Conservation (phyloP, 92 coral and sea anemone species). For the Zoanthus gigantus region DNA sequence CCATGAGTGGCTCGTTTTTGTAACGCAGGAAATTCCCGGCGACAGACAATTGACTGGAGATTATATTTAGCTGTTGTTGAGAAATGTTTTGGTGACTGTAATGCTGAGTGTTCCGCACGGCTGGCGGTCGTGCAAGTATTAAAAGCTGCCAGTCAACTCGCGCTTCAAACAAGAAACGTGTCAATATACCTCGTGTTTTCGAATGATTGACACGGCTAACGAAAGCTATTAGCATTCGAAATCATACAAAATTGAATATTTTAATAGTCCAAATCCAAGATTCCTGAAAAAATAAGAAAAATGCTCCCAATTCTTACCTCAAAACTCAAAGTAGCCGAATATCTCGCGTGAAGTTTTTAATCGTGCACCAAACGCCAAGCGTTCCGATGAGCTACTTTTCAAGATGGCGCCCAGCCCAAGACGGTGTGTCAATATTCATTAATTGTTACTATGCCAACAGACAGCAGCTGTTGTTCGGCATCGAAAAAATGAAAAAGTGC, state of each 20-base stretch:
- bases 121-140: conserved; percentile 91
- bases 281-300: not conserved
- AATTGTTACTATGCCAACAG: conserved; percentile 82
- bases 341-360: not conserved
- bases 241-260: conserved; percentile 70
- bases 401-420: conserved; percentile 91
- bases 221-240: conserved; percentile 77
- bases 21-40: conserved; percentile 30
- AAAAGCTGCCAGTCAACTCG: conserved; percentile 95
- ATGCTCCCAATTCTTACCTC: conserved; percentile 37
- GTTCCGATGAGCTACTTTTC: conserved; percentile 43
- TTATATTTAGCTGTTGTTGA: conserved; percentile 30
- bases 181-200: conserved; percentile 86
- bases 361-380: conserved; percentile 13
- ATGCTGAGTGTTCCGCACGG: conserved; percentile 95
- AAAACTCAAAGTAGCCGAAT: not conserved
- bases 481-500: not conserved
- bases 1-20: conserved; percentile 41
- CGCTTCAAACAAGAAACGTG: conserved; percentile 90
- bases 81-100: conserved; percentile 39
- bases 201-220: conserved; percentile 87
- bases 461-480: conserved; percentile 81
- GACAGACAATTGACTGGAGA: conserved; percentile 33
- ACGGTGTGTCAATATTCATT: conserved; percentile 90
- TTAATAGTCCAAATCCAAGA: conserved; percentile 27